These are phyloP conservation scores for Acropora tenuis DNA, from an alignment of 64 coral and sea anemone species.

Conservation along the genomic window DNA sequence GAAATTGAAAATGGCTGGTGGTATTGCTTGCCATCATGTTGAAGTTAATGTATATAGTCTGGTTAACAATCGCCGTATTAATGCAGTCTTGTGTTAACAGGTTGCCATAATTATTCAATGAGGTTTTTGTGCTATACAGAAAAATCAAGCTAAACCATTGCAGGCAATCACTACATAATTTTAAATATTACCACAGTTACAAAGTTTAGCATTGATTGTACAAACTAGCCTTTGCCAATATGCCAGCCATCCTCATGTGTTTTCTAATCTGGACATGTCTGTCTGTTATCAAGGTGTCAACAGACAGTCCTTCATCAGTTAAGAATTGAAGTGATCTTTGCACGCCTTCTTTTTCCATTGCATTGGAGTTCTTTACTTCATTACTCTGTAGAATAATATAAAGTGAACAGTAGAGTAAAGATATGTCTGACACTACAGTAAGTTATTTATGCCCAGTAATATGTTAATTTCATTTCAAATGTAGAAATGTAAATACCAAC, in stretches of 20 bases:
- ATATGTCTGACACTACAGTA: background rate
- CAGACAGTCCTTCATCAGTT: constrained; percentile 2
- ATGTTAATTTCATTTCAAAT: background rate
- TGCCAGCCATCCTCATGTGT: constrained; percentile 50
- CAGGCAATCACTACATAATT: no score
- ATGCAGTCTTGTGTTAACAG: constrained; percentile 22
- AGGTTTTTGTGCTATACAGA: background rate
- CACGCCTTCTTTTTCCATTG: constrained; percentile 53
- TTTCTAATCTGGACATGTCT: constrained; percentile 44
- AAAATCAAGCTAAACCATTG: no score
- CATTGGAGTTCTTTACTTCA: constrained; percentile 58
- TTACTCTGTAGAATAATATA: constrained; percentile 29
- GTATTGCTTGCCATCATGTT: no score
- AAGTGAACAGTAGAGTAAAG: background rate
- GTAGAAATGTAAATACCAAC: constrained; percentile 18
- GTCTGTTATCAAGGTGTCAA: constrained; percentile 36
- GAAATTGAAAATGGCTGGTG: no score
- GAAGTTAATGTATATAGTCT: background rate
- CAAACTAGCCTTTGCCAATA: constrained; percentile 26
- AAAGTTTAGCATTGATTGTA: background rate
- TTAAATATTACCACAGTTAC: no score
- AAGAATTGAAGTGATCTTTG: constrained; percentile 9
- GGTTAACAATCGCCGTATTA: background rate
- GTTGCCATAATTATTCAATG: background rate
- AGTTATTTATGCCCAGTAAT: background rate